These are phyloP conservation scores for Cyprinodon tularosa DNA, from an alignment of 2,113 vertebrate species.

Conservation along the genomic window DNA sequence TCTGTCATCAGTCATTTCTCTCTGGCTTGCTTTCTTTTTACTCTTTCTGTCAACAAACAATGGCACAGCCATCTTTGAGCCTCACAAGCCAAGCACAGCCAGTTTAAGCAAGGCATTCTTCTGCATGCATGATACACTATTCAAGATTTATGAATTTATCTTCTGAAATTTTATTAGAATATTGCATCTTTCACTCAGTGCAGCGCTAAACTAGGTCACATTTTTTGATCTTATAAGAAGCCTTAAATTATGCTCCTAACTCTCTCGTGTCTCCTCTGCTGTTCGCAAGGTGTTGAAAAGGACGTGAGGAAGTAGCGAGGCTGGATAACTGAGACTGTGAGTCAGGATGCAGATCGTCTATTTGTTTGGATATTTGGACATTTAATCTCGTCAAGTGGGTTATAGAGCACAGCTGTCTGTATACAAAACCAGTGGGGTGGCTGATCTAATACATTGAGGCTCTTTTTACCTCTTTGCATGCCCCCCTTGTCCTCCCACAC, in stretches of 20 bases:
- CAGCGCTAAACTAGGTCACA: conserved; percentile 67
- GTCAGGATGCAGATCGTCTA: conserved; percentile 67
- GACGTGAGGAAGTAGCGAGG: conserved; percentile 16
- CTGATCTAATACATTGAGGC: conserved; percentile 71
- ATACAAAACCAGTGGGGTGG: conserved; percentile 71
- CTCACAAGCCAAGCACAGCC: conserved; percentile 17
- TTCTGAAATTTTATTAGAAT: conserved; percentile 56
- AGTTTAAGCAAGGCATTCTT: conserved; percentile 31
- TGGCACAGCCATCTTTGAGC: conserved; percentile 31
- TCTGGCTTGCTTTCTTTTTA: conserved; percentile 40
- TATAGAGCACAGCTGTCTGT: conserved; percentile 73
- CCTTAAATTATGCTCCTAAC: conserved; percentile 58
- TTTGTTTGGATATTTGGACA: conserved; percentile 74
- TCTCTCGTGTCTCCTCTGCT: conserved; percentile 49
- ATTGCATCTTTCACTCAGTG: conserved; percentile 38
- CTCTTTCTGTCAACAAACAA: conserved; percentile 51
- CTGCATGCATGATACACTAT: conserved; percentile 12
- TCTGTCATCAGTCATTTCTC: conserved; percentile 68
- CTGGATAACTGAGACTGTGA: conserved; percentile 43
- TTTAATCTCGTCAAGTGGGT: conserved; percentile 76
- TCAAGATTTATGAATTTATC: conserved; percentile 45
- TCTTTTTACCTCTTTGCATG: conserved; percentile 51
- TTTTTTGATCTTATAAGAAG: conserved; percentile 67
- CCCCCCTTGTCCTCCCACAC: conserved; percentile 11
- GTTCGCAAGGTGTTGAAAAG: conserved; percentile 52